Evolutionary conservation across 2,113 vertebrate species (phyloP).

Genomic region (Aptenodytes forsteri): DNA sequence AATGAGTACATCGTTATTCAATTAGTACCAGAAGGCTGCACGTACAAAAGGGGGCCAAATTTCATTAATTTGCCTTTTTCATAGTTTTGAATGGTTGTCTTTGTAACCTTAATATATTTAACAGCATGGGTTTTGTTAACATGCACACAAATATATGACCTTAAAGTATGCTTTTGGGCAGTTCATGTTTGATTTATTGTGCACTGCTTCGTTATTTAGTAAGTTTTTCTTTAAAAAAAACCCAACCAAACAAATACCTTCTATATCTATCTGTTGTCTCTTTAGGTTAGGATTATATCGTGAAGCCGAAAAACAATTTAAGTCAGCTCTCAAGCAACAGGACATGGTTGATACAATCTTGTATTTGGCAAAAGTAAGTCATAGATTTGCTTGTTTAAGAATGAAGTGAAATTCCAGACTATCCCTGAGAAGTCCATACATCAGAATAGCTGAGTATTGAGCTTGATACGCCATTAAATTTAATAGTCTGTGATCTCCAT

Average conservation of each 20-base stretch:
- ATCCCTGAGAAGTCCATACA: not conserved
- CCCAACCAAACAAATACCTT: not conserved
- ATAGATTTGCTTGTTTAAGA: conserved; percentile 15
- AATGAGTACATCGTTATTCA: not conserved
- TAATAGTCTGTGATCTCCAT: not conserved
- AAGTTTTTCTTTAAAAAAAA: not conserved
- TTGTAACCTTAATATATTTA: not conserved
- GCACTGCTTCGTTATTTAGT: not conserved
- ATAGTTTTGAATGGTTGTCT: not conserved
- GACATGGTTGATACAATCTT: conserved; percentile 93
- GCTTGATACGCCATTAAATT: not conserved
- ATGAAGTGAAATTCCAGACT: not conserved
- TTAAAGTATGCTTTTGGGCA: not conserved
- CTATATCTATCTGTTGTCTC: not conserved
- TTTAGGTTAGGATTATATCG: conserved; percentile 88
- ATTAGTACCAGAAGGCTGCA: not conserved
- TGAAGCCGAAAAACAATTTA: conserved; percentile 97
- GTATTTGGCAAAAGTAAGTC: conserved; percentile 93
- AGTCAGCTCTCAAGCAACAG: conserved; percentile 93
- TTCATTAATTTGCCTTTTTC: not conserved
- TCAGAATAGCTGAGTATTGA: not conserved
- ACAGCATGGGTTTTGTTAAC: not conserved
- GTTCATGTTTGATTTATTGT: not conserved
- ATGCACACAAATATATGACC: not conserved
- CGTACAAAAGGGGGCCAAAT: not conserved